Conservation (phyloP, 2,888 invertebrate genomes). For the Apamea epomidion region DNA sequence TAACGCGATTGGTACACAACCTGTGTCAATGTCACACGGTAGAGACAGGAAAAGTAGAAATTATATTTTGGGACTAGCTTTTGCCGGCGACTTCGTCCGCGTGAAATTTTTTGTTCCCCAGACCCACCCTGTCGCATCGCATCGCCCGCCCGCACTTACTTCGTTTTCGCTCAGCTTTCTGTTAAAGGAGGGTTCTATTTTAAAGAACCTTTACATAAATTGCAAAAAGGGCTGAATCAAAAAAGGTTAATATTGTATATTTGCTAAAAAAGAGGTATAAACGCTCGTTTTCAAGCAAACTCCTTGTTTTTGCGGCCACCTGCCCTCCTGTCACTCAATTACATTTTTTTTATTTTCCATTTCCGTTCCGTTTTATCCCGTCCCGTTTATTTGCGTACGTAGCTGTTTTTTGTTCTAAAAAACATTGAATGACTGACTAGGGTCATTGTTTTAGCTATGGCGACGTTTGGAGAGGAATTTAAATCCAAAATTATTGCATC, state of each 20-base stretch:
- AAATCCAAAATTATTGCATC: neutral
- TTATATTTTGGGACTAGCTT: slow-evolving; percentile 6
- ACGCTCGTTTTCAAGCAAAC: slow-evolving; percentile 66
- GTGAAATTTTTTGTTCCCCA: neutral
- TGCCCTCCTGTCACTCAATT: slow-evolving; percentile 68
- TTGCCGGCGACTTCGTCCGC: neutral
- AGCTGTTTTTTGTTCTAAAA: slow-evolving; percentile 42
- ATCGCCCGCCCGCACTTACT: neutral
- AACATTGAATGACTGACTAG: slow-evolving; percentile 18
- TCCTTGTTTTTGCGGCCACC: slow-evolving; percentile 72
- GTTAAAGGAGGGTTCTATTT: too few species aligned
- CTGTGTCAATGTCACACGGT: slow-evolving; percentile 73
- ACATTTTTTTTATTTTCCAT: slow-evolving; percentile 67
- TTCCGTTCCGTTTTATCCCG: slow-evolving; percentile 63
- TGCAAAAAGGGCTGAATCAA: slow-evolving; percentile 28
- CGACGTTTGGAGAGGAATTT: slow-evolving; percentile 14
- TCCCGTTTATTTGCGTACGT: slow-evolving; percentile 55
- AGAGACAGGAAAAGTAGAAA: slow-evolving; percentile 29
- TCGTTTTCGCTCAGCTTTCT: neutral
- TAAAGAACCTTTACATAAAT: slow-evolving; percentile 8
- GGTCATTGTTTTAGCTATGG: slow-evolving; percentile 19
- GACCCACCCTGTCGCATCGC: neutral
- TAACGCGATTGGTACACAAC: slow-evolving; percentile 69
- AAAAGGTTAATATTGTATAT: slow-evolving; percentile 17
- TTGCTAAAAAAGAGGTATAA: slow-evolving; percentile 60